phyloP scores from a whole-genome alignment of 2,888 invertebrate species.

The Polyommatus iphigenia region DNA sequence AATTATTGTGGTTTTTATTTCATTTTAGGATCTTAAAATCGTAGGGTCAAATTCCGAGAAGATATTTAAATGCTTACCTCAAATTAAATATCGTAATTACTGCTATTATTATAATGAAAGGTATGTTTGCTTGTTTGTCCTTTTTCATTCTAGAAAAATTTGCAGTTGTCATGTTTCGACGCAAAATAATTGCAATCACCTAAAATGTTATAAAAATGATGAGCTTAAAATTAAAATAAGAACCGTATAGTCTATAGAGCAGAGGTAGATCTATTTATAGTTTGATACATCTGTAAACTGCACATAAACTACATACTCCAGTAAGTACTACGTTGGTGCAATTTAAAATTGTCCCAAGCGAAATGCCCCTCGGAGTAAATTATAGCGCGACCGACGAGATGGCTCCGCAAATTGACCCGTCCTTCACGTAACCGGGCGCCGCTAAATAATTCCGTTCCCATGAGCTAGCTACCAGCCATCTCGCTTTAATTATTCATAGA shows the following conservation, averaged over 20 bases:
- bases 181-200: neutral
- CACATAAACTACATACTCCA: neutral
- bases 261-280: neutral
- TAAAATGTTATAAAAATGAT: neutral
- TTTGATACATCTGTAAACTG: neutral
- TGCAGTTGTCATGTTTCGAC: too few relatives aligned
- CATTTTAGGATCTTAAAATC: slow-evolving; percentile 12
- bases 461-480: slow-evolving; percentile 78
- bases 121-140: neutral
- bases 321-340: slow-evolving; percentile 12
- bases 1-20: slow-evolving; percentile 25
- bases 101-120: neutral
- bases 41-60: neutral
- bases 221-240: too few relatives aligned
- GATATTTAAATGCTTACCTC: neutral
- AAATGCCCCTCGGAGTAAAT: slow-evolving; percentile 52
- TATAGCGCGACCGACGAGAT: slow-evolving; percentile 57
- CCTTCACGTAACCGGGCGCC: slow-evolving; percentile 64
- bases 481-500: slow-evolving; percentile 80
- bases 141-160: too few relatives aligned
- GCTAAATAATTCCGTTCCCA: slow-evolving; percentile 77
- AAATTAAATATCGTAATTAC: neutral
- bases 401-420: slow-evolving; percentile 77
- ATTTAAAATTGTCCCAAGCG: slow-evolving; percentile 35
- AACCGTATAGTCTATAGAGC: too few relatives aligned